Evolutionary conservation across 1,140 invertebrate genomes (phyloP).

Genomic region (Sycophaga agraensis): DNA sequence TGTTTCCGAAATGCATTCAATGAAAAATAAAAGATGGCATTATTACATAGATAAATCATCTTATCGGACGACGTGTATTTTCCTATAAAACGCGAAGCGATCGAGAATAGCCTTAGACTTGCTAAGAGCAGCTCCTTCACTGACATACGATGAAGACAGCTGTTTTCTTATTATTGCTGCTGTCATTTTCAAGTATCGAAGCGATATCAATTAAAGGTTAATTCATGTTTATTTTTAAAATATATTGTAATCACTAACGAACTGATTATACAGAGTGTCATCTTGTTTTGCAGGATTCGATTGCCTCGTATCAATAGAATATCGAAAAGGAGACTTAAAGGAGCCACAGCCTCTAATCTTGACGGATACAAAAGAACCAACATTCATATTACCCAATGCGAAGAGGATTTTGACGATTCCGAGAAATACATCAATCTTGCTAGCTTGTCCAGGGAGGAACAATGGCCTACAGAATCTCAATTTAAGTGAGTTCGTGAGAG

Average conservation of each 20-base stretch:
- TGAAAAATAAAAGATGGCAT: too few species aligned
- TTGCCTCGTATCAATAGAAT: slow-evolving; percentile 34
- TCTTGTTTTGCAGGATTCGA: slow-evolving; percentile 9
- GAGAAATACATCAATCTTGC: slow-evolving; percentile 25
- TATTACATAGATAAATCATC: too few species aligned
- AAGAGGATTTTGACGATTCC: slow-evolving; percentile 4
- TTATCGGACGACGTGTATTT: too few species aligned
- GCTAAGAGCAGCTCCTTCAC: neutral
- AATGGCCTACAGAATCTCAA: slow-evolving; percentile 33
- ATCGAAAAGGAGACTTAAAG: slow-evolving; percentile 35
- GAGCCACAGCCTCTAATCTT: slow-evolving; percentile 42
- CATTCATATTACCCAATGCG: slow-evolving; percentile 34
- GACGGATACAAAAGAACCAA: neutral
- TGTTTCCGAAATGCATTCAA: too few species aligned
- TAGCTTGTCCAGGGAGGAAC: slow-evolving; percentile 38
- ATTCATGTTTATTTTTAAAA: too few species aligned
- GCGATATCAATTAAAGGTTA: neutral
- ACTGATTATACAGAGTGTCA: neutral
- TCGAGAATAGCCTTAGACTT: too few species aligned
- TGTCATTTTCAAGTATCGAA: neutral
- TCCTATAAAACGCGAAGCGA: too few species aligned
- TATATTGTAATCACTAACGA: too few species aligned
- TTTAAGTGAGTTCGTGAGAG: slow-evolving; percentile 7
- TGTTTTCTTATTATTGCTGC: neutral
- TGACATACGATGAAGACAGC: neutral